These are phyloP conservation scores for Cacatua alba DNA, from an alignment of 2,113 vertebrate species.

Conservation along the genomic window DNA sequence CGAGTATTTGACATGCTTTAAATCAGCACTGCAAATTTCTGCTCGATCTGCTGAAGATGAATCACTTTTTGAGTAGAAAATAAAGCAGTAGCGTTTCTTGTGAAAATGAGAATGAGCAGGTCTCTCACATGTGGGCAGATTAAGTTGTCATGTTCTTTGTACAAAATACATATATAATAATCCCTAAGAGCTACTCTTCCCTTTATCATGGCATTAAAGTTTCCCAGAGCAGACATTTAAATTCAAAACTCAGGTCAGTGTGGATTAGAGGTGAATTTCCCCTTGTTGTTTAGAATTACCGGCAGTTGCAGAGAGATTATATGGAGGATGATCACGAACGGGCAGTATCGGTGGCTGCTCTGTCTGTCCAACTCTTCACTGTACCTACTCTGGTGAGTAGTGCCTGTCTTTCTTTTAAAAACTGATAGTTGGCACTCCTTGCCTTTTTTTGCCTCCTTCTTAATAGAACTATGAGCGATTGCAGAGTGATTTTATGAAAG, in stretches of 20 bases:
- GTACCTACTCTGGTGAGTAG: slow-evolving; percentile 98
- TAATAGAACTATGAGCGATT: slow-evolving; percentile 96
- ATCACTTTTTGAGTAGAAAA: not conserved
- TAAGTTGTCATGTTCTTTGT: slow-evolving; percentile 4
- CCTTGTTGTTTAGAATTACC: slow-evolving; percentile 97
- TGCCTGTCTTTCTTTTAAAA: slow-evolving; percentile 73
- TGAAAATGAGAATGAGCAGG: not conserved
- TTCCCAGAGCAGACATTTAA: slow-evolving; percentile 65
- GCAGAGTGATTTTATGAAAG: slow-evolving; percentile 96
- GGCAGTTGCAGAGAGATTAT: slow-evolving; percentile 98
- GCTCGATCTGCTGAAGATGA: not conserved
- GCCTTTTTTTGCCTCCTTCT: slow-evolving; percentile 84
- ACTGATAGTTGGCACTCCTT: slow-evolving; percentile 84
- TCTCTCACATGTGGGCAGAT: not conserved
- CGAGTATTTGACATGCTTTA: not conserved
- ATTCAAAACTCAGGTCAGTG: slow-evolving; percentile 73
- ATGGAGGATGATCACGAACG: slow-evolving; percentile 99
- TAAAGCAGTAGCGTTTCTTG: not conserved
- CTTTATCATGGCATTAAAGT: slow-evolving; percentile 34
- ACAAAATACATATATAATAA: not conserved
- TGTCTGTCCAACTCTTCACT: slow-evolving; percentile 99
- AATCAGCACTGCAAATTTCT: not conserved
- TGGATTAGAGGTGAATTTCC: slow-evolving; percentile 91
- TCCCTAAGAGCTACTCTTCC: not conserved
- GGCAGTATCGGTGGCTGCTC: slow-evolving; percentile 95